Evolutionary conservation across 2,888 invertebrate species (phyloP), one percentile per base, ranked within the genome.

Genomic region (Oxyteleia sp.): DNA sequence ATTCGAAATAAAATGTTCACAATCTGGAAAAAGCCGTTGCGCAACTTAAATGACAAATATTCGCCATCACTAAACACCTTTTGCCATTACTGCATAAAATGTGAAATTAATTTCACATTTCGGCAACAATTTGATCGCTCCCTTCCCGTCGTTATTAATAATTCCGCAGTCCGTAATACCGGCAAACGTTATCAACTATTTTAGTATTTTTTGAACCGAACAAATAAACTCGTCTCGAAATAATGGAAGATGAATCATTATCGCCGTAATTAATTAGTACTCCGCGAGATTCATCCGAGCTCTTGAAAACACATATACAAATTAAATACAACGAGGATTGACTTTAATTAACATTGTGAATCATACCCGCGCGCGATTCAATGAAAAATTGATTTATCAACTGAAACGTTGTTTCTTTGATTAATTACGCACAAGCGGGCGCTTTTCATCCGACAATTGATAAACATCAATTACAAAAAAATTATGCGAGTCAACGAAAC

Each of bases 71-170:
- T 23, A 23, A 23, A 23, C 23, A 5, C 23, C 20, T 41, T 26
- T 61, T 43, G n/a, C 61, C 61, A 57, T 38, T 4, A 23, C 5
- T 23, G 23, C 23, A 23, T 23, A 32, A 32, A 32, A 32, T 8
- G 8, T 10, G 32, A 32, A 32, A 32, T 10, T 5, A 32, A 5
- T 32, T 32, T 32, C 32, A 8, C 32, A 5, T 8, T 32, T 32
- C 32, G 8, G 8, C 32, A 32, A 32, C 32, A 32, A 7, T 43
- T 43, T 16, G n/a, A 43, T 43, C 15, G 43, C 13, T 38, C 4
- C 38, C 2, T 38, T 38, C 8, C 38, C 16, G n/a, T 43, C 43
- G 43, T 13, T 10, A 15, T 43, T 4, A 43, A 15, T 43, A 13
- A 43, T 43, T 43, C 8, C 13, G 8, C 38, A 38, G 3, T 15